Percentiles rank a stretch among this genome's conserved stretches.
phyloP scores from a whole-genome alignment of 2,113 vertebrate species.

The Neoarius graeffei region DNA sequence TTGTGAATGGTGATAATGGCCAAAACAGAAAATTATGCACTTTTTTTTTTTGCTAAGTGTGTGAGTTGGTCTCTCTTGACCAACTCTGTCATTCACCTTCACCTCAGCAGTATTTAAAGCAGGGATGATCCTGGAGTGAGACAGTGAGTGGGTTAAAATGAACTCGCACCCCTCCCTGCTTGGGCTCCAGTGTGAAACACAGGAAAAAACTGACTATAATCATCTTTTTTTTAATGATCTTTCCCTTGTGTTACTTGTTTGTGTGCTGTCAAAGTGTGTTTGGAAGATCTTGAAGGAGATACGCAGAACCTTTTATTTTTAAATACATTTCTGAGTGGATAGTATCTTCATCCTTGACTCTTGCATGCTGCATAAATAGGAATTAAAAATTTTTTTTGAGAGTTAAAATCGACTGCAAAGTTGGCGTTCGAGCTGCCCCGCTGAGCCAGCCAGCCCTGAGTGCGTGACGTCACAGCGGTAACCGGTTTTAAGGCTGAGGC shows the following conservation, averaged over 20 bases:
- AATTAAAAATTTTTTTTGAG: no score
- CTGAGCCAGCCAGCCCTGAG: no score
- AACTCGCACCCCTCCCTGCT: conserved; percentile 51
- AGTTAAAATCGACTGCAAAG: no score
- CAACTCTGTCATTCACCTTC: background rate
- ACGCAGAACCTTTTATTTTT: no score
- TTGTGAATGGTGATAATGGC: background rate
- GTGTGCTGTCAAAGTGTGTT: background rate
- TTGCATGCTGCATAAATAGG: no score
- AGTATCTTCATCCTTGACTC: no score
- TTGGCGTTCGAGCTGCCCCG: no score
- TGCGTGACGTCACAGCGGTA: no score
- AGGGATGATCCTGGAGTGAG: conserved; percentile 7
- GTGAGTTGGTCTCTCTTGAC: background rate
- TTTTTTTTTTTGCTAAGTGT: background rate
- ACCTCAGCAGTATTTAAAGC: background rate
- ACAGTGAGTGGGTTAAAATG: conserved; percentile 55
- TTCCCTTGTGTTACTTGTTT: background rate
- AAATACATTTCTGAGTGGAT: no score
- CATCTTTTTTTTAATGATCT: background rate
- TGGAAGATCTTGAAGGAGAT: background rate
- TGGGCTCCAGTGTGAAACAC: conserved; percentile 51
- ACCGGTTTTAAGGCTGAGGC: no score
- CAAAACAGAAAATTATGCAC: background rate
- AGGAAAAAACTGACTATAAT: conserved; percentile 48